Conservation (phyloP, 1,140 invertebrate species). For the Andrena cerasifolii region DNA sequence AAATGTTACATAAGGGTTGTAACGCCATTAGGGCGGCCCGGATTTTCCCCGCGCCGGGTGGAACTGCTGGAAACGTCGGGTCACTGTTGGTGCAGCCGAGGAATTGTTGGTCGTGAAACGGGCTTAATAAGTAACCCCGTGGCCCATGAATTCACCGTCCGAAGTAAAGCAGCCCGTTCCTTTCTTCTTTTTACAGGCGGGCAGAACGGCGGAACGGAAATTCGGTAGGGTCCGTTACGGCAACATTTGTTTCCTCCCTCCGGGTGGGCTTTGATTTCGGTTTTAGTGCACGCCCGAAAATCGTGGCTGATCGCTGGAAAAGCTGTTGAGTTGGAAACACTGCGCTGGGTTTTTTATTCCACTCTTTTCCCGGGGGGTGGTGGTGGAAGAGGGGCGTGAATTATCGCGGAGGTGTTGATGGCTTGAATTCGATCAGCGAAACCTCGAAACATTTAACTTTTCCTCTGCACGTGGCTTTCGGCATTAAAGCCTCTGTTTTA, state of each 20-base stretch:
- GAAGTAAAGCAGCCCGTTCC: not conserved
- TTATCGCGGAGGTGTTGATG: not conserved
- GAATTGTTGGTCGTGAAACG: conserved; percentile 7
- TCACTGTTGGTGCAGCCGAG: not conserved
- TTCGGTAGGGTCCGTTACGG: not conserved
- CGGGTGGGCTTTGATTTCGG: not conserved
- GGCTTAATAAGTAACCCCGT: conserved; percentile 13
- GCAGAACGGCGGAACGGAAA: not conserved
- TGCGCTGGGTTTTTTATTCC: not conserved
- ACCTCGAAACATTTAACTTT: too few species aligned
- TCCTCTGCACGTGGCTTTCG: too few species aligned
- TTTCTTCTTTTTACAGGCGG: not conserved
- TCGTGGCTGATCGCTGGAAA: too few species aligned
- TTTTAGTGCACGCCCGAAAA: not conserved
- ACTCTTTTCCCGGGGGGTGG: too few species aligned
- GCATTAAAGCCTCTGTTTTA: too few species aligned
- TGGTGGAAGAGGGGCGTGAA: too few species aligned
- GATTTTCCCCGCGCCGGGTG: too few species aligned
- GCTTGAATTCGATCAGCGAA: too few species aligned
- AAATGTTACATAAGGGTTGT: conserved; percentile 4
- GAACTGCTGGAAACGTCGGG: not conserved
- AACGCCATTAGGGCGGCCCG: not conserved
- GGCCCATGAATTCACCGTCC: not conserved
- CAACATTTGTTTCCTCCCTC: not conserved
- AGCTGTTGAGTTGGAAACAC: too few species aligned